A percentile compares a stretch with the other conserved stretches of the same genome.
Conservation (phyloP, 2,888 invertebrate species). For the Dynastes grantii region DNA sequence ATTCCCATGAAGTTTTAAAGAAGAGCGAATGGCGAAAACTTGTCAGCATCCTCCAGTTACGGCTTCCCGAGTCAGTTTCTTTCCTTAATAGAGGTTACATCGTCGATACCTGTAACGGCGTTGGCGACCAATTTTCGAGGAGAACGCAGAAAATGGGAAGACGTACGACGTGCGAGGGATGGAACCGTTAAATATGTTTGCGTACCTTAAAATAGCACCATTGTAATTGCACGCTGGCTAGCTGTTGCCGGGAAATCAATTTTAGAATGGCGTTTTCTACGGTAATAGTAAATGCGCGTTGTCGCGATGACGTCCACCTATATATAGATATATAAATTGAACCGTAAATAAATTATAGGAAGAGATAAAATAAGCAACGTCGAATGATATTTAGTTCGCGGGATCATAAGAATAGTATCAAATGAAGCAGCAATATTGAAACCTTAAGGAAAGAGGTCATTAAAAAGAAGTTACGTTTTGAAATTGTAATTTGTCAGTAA, state of each 20-base stretch:
- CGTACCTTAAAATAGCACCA: slow-evolving; percentile 27
- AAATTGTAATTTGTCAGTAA: no score
- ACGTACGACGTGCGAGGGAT: not conserved
- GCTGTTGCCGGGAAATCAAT: slow-evolving; percentile 9
- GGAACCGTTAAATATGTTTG: slow-evolving; percentile 5
- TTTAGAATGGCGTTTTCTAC: not conserved
- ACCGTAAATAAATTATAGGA: no score
- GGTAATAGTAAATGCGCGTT: not conserved
- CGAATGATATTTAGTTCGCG: no score
- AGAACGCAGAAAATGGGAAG: not conserved
- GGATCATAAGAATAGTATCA: no score
- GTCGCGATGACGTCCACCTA: not conserved
- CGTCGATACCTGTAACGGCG: slow-evolving; percentile 3
- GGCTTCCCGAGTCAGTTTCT: not conserved
- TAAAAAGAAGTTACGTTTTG: no score
- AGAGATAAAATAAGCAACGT: no score
- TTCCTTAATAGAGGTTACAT: not conserved
- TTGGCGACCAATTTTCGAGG: slow-evolving; percentile 7
- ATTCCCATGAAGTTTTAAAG: slow-evolving; percentile 36
- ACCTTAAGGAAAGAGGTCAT: no score
- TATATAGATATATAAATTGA: not conserved
- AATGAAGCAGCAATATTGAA: no score
- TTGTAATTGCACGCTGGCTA: slow-evolving; percentile 11
- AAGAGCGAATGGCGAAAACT: slow-evolving; percentile 27
- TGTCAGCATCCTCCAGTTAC: slow-evolving; percentile 11